Base-by-base conservation (phyloP, 2,888 invertebrate genomes). In the Cerceris ruficornis region DNA sequence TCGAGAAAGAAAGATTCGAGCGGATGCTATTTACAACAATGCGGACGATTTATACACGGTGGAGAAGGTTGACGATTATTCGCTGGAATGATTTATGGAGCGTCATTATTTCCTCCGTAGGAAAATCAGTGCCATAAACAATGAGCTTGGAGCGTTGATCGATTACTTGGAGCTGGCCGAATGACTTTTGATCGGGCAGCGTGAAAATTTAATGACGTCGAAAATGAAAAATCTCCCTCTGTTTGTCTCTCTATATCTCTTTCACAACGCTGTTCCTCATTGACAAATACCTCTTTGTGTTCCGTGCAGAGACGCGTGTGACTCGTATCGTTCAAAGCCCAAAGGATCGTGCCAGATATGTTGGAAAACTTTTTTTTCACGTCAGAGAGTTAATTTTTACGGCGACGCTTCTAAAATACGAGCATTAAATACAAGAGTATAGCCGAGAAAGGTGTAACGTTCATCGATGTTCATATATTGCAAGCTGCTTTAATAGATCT, bases 181-280 rank as follows among this genome's bases (percentile, higher is more conserved):
- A 49, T 41, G 49, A 14, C 9, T 52, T 17, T 54, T 54, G 54
- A 42, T 49, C n/a, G 49, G n/a, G 7, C 6, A 7, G 46, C 15
- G 60, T 67, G 61, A 69, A 69, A 77, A 78, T 76, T 72, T 72
- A 61, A 61, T 49, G 28, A 69, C 42, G 15, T 15, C n/a, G 14
- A 60, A 50, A 71, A 68, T 60, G 46, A 60, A 61, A 54, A 61
- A 75, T 7, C 14, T 61, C 17, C 15, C 39, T 54, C 28, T 5
- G 14, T 39, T 5, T 15, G 6, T 54, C 17, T 15, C n/a, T 54
- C 28, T 28, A 28, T 28, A 4, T 28, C 1, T 2, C 50, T 50
- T 41, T 59, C 13, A n/a, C 17, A 60, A 11, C 58, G 43, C 41
- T 9, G 11, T 14, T 43, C 42, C 39, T 41, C 28, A 17, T 54